Evolutionary conservation across 2,797 vertebrate genomes (phyloP).

Genomic region (Buceros bicornis): DNA sequence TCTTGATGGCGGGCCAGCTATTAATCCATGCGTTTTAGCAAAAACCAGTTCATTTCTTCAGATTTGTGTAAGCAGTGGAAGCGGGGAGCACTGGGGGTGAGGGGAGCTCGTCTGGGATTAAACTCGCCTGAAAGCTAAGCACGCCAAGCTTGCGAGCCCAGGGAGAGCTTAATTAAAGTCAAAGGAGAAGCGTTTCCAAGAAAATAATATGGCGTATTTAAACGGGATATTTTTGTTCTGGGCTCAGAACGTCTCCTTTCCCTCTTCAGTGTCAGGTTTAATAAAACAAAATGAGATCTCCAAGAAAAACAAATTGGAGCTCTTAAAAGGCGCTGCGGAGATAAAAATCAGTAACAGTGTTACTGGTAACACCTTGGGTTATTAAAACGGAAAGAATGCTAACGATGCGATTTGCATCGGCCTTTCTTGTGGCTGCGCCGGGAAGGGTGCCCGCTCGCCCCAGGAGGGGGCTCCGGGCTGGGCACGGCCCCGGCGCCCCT

Average conservation of each 20-base stretch:
- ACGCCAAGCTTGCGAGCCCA: background rate
- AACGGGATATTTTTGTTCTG: conserved; percentile 20
- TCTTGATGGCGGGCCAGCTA: conserved; percentile 51
- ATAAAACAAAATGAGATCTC: conserved; percentile 55
- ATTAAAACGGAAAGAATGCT: conserved; percentile 71
- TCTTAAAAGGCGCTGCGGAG: conserved; percentile 34
- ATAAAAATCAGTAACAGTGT: conserved; percentile 69
- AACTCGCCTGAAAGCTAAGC: conserved; percentile 25
- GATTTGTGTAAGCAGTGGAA: conserved; percentile 49
- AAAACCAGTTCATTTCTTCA: conserved; percentile 58
- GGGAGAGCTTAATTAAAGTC: conserved; percentile 63
- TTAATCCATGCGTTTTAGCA: conserved; percentile 48
- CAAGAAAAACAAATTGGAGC: conserved; percentile 70
- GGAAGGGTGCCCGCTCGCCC: background rate
- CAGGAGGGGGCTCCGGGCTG: background rate
- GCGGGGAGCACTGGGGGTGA: background rate
- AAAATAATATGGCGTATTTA: conserved; percentile 35
- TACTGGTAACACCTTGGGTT: conserved; percentile 74
- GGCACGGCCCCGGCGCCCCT: background rate
- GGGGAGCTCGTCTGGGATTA: conserved; percentile 49
- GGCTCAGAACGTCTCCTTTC: conserved; percentile 40
- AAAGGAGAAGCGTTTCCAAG: conserved; percentile 46
- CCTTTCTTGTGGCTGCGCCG: conserved; percentile 53
- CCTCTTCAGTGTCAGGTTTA: conserved; percentile 45
- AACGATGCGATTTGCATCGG: conserved; percentile 46